Conservation (phyloP, 2,888 invertebrate species). For the Ophion costatus region DNA sequence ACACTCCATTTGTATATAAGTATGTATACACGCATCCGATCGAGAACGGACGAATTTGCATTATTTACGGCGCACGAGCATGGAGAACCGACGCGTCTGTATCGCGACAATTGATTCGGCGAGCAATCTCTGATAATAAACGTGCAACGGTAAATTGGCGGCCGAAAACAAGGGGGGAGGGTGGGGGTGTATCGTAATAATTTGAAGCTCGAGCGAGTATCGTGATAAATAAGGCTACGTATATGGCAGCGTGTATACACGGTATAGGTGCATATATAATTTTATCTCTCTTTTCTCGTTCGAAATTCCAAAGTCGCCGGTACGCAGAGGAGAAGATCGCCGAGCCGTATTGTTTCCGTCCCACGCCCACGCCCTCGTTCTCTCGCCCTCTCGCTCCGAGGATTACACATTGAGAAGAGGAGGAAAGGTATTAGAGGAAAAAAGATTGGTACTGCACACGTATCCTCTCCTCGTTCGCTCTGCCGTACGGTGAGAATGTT, state of each 20-base stretch:
- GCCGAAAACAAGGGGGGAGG: background rate
- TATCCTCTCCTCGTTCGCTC: conserved; percentile 12
- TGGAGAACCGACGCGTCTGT: conserved; percentile 2
- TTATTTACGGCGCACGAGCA: no score
- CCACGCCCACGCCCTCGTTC: conserved; percentile 59
- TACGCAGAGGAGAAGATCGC: conserved; percentile 51
- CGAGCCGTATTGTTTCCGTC: conserved; percentile 62
- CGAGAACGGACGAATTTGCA: no score
- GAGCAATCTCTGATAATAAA: background rate
- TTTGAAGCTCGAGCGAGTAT: conserved; percentile 4
- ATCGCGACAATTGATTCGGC: conserved; percentile 30
- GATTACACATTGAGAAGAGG: conserved; percentile 28
- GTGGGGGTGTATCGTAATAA: background rate
- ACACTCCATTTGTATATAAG: no score
- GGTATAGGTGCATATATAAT: conserved; percentile 7
- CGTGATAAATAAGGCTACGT: background rate
- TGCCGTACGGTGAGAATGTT: conserved; percentile 61
- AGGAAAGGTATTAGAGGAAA: conserved; percentile 41
- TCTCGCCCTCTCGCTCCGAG: conserved; percentile 11
- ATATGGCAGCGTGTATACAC: background rate
- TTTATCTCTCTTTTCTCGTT: conserved; percentile 41
- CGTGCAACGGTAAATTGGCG: conserved; percentile 10
- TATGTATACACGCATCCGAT: no score
- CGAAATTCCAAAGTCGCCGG: conserved; percentile 48
- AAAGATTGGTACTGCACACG: conserved; percentile 54